Evolutionary conservation across 1,140 invertebrate genomes (phyloP).

Genomic region (Oscheius sp.): DNA sequence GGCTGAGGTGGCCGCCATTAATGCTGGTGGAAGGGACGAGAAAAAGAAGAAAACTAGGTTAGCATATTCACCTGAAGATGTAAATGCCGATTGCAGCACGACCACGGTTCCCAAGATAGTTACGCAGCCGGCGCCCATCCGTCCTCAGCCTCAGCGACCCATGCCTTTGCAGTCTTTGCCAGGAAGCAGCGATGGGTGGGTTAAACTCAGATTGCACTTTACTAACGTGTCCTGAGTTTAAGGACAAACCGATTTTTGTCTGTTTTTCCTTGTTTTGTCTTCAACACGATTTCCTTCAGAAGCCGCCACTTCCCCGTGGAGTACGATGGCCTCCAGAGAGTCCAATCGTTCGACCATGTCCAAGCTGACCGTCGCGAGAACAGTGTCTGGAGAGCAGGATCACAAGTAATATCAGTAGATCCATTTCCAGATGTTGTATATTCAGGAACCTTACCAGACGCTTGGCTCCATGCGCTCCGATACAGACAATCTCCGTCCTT

Average conservation of each 20-base stretch:
- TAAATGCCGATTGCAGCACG: not conserved
- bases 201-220: no score
- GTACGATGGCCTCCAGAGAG: slow-evolving; percentile 4
- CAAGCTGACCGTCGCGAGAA: not conserved
- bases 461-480: slow-evolving; percentile 32
- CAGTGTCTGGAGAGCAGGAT: slow-evolving; percentile 8
- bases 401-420: slow-evolving; percentile 3
- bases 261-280: no score
- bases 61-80: not conserved
- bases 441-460: slow-evolving; percentile 36
- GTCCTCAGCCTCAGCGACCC: slow-evolving; percentile 53
- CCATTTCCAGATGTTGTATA: not conserved
- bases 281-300: not conserved
- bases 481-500: slow-evolving; percentile 17
- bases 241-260: no score
- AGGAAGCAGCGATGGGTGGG: slow-evolving; percentile 18
- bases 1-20: slow-evolving; percentile 60
- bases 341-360: slow-evolving; percentile 1
- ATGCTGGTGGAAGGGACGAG: slow-evolving; percentile 31
- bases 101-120: not conserved
- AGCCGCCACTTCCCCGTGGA: slow-evolving; percentile 13
- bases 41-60: not conserved
- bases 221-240: no score
- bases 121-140: slow-evolving; percentile 23
- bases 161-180: slow-evolving; percentile 46